Evolutionary conservation across 2,888 invertebrate species (phyloP), one percentile per base, ranked within the genome.

Genomic region (Autographa gamma): DNA sequence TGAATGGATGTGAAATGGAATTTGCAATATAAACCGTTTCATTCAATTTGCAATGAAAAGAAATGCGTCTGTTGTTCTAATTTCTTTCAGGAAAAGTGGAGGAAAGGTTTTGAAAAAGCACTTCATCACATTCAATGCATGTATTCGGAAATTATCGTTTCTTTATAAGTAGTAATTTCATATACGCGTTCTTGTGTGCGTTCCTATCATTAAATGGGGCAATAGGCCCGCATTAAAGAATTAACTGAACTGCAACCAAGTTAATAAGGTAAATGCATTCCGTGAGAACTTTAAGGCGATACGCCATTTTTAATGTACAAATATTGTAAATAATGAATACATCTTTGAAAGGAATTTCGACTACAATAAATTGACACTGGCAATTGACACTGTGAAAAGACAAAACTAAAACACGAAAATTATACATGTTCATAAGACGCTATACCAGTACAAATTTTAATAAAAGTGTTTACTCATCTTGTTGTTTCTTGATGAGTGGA

Each of bases 251-350:
- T 19, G 18, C n/a, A 19, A 19, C 54, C 19, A 11, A 54, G 19
- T 19, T 18, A 54, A 54, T 19, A 82, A 77, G 83, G 73, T 80
- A 65, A 73, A 67, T n/a, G 66, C 34, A 69, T 69, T 66, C 38
- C 69, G 78, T 82, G 72, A 66, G 80, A 82, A 77, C 69, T 82
- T 73, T 63, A 60, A 38, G 54, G 69, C 58, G 32, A 68, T n/a
- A 62, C 60, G 59, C 69, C 66, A 70, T 72, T 31, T 76, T 80
- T 31, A 13, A 69, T 63, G 73, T 66, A 74, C 80, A 66, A 71
- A 74, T 76, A 34, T 8, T 34, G 34, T 5, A 34, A 34, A 34
- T 2, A 34, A 34, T 34, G 34, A 34, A 34, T 34, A 34, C 6
- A 8, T 34, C 8, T 34, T 34, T 34, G 6, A 8, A 34, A 34